These are phyloP conservation scores for Luidia sarsii DNA, from an alignment of 53 echinoderm and acorn worm genomes.

Conservation along the genomic window DNA sequence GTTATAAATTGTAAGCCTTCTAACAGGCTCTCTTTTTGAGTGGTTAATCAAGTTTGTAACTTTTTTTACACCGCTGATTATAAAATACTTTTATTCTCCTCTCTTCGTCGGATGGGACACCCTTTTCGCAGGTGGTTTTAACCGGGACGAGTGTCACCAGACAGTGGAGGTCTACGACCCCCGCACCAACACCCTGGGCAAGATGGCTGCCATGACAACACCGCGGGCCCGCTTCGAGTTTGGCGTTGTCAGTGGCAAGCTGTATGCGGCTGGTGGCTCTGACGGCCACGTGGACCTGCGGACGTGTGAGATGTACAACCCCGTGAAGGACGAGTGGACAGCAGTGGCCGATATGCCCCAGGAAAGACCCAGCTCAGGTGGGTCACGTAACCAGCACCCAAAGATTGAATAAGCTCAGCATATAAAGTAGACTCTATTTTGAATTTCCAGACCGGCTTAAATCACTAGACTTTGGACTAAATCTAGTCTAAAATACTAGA, in stretches of 20 bases:
- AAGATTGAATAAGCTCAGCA: not conserved
- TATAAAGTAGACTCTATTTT: no score
- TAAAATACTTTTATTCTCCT: no score
- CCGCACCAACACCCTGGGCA: constrained; percentile 71
- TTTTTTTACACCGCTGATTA: no score
- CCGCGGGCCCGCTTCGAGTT: constrained; percentile 89
- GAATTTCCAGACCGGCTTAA: no score
- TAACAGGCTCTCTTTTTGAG: no score
- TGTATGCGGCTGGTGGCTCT: constrained; percentile 81
- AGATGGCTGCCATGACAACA: constrained; percentile 69
- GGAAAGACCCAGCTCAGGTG: constrained; percentile 90
- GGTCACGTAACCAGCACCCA: constrained; percentile 22
- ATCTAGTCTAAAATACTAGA: no score
- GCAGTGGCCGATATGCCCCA: constrained; percentile 69
- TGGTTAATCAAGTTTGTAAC: no score
- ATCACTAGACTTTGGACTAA: no score
- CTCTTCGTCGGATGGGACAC: no score
- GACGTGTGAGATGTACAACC: constrained; percentile 74
- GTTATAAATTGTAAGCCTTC: no score
- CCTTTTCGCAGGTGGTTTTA: constrained; percentile 82
- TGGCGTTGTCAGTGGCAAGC: constrained; percentile 61
- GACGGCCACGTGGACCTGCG: constrained; percentile 80
- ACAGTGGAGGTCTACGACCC: constrained; percentile 83
- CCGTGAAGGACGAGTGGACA: constrained; percentile 58
- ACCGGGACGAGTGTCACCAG: constrained; percentile 74